phyloP scores from a whole-genome alignment of 2,797 vertebrate genomes.

The Lindbergichthys nudifrons region DNA sequence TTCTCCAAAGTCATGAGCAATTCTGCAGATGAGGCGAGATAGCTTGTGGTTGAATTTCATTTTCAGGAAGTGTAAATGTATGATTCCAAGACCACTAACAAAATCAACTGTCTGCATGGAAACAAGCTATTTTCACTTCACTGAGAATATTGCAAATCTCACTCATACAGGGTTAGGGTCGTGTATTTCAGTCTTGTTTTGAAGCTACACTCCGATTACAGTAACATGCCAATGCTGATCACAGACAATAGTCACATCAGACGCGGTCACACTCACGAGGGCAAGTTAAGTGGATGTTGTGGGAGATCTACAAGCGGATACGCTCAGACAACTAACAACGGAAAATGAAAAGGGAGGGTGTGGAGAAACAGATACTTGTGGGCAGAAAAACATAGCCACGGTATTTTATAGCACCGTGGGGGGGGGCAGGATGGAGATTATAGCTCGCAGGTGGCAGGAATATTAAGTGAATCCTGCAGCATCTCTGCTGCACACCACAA shows the following conservation, averaged over 20 bases:
- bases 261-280: slow-evolving; percentile 16
- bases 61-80: slow-evolving; percentile 1
- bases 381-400: slow-evolving; percentile 55
- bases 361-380: slow-evolving; percentile 32
- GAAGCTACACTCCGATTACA: slow-evolving; percentile 33
- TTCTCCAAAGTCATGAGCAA: slow-evolving; percentile 1
- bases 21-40: slow-evolving; percentile 9
- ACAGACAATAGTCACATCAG: slow-evolving; percentile 16
- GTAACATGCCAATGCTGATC: slow-evolving; percentile 8
- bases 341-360: slow-evolving; percentile 13
- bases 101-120: slow-evolving; percentile 10
- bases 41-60: slow-evolving; percentile 2
- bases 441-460: slow-evolving; percentile 70
- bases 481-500: slow-evolving; percentile 67
- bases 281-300: slow-evolving; percentile 37
- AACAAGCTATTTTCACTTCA: slow-evolving; percentile 36
- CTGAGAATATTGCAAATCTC: not conserved
- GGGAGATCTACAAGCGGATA: slow-evolving; percentile 39
- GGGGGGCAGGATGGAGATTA: slow-evolving; percentile 71
- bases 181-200: not conserved
- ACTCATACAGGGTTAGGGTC: not conserved
- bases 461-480: slow-evolving; percentile 77
- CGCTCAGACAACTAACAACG: slow-evolving; percentile 15
- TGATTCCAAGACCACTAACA: slow-evolving; percentile 2
- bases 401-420: slow-evolving; percentile 39